Base-by-base conservation (phyloP, 2,113 vertebrate genomes). In the Oreochromis spilurus region DNA sequence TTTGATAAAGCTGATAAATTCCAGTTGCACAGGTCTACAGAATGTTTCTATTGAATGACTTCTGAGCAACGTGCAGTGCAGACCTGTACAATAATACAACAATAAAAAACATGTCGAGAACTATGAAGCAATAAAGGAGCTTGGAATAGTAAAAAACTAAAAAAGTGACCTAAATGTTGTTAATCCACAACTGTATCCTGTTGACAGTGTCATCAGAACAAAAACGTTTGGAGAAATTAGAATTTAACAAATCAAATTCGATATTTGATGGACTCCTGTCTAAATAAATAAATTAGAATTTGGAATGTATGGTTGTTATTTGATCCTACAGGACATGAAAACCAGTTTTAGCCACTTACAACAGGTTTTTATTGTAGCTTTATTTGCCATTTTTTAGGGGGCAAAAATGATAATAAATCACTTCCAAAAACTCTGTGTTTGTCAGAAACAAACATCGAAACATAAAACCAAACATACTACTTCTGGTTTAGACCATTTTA, bases 21-120 rank as follows among this genome's bases (percentile, higher is more conserved):
- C 0, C 58, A 62, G 31, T 4, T 62, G 16, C 31, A 62, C 31
- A 62, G 31, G 6, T 65, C 34, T 65, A 8, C 34, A 65, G 29
- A 62, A 17, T 19, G 29, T 34, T 60, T 19, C 57, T 60, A 0
- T 31, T 29, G 5, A 17, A 60, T 60, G 26, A 60, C 57, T 31
- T 0, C 57, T 21, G 6, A 67, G 10, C 2, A 4, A 38, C 1
- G 1, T 21, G 34, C 62, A 38, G 60, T 1, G 34, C 19, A 40
- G 65, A 5, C 36, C 6, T 4, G 19, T 70, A 26, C 26, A 26
- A 26, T 26, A 26, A 26, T 26, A 26, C 38, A 70, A 21, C 12
- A 43, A 24, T 4, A 24, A 14, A 70, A 67, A 70, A 13, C 65
- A 24, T 14, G 62, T 36, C 1, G 36, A 14, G 12, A n/a, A 24